Conservation (phyloP, 2,888 invertebrate genomes). For the Meta bourneti region DNA sequence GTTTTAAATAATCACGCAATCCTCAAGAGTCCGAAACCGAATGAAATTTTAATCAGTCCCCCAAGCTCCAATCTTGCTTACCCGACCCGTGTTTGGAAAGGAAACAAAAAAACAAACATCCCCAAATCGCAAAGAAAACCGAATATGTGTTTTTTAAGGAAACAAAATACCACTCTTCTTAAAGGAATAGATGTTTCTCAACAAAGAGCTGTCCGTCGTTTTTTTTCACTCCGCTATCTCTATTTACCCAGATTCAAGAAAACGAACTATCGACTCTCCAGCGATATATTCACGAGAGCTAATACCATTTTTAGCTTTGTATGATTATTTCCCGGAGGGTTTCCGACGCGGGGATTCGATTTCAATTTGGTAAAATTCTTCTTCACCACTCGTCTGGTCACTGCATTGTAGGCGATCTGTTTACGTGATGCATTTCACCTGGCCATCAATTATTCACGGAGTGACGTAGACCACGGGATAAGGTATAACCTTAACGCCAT, state of each 20-base stretch:
- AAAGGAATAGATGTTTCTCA: background rate
- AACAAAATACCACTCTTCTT: background rate
- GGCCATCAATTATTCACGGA: constrained; percentile 12
- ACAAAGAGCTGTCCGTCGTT: background rate
- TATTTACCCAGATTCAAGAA: background rate
- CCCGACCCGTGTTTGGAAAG: too few relatives aligned
- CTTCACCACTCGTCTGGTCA: too few relatives aligned
- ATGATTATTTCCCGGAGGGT: background rate
- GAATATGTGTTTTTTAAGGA: background rate
- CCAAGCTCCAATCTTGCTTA: too few relatives aligned
- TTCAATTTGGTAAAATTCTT: constrained; percentile 5
- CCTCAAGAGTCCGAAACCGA: too few relatives aligned
- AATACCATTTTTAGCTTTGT: background rate
- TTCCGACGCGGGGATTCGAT: constrained; percentile 8
- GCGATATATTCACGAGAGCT: background rate
- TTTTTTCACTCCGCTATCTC: background rate
- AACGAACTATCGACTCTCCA: background rate
- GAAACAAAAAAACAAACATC: too few relatives aligned
- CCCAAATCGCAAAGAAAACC: background rate
- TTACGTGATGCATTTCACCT: background rate
- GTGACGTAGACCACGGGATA: too few relatives aligned
- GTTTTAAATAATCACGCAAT: too few relatives aligned
- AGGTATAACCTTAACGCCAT: too few relatives aligned
- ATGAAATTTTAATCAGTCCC: too few relatives aligned
- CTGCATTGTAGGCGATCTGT: background rate